phyloP scores from a whole-genome alignment of 2,888 invertebrate species.

The Orgyia antiqua region DNA sequence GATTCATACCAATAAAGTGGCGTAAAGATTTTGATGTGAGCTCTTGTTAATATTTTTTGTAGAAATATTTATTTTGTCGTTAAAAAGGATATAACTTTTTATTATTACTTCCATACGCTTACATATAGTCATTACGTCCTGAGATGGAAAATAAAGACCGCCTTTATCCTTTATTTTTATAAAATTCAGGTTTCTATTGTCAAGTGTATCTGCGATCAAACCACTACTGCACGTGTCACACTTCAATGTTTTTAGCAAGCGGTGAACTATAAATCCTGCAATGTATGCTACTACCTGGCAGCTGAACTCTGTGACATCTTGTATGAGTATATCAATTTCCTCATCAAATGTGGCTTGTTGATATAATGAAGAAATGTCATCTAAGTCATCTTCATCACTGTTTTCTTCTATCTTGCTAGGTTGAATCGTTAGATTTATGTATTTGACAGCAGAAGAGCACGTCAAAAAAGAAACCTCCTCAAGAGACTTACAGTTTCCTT shows the following conservation, averaged over 20 bases:
- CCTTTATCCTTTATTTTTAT: conserved; percentile 14
- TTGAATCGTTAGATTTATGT: conserved; percentile 5
- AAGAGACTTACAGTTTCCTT: conserved; percentile 4
- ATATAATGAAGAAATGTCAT: conserved; percentile 2
- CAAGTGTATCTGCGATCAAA: conserved; percentile 7
- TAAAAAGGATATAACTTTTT: conserved; percentile 3
- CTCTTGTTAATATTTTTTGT: conserved; percentile 2
- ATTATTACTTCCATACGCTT: conserved; percentile 6
- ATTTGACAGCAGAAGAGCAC: conserved; percentile 3
- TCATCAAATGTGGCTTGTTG: conserved; percentile 3
- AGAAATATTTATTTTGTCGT: conserved; percentile 1
- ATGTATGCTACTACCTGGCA: conserved; percentile 9
- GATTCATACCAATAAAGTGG: not conserved
- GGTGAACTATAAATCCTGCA: conserved; percentile 14
- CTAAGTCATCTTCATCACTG: not conserved
- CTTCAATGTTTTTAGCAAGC: conserved; percentile 11
- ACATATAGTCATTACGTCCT: conserved; percentile 17
- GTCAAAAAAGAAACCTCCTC: conserved; percentile 2
- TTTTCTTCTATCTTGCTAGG: not conserved
- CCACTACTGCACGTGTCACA: conserved; percentile 13
- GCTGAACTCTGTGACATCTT: conserved; percentile 2
- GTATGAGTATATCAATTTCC: conserved; percentile 1
- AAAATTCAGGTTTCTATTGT: conserved; percentile 7
- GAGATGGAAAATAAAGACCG: conserved; percentile 14
- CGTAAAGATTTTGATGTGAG: conserved; percentile 3